Conservation (phyloP, 2,888 invertebrate species). For the Drosophila seclusa region DNA sequence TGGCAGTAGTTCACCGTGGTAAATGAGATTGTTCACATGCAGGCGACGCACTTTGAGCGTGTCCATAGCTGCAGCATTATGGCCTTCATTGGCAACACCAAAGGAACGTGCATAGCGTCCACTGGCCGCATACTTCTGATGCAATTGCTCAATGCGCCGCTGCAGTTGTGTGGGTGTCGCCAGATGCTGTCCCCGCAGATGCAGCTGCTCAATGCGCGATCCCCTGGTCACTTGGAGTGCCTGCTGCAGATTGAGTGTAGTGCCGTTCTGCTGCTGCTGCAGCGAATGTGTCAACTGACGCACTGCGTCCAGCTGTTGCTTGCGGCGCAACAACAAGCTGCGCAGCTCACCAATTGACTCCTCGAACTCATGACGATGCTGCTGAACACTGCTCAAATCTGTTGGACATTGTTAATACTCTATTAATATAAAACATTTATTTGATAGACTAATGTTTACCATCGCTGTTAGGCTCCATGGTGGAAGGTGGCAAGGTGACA, state of each 20-base stretch:
- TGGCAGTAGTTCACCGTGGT: constrained; percentile 68
- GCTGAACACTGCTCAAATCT: constrained; percentile 70
- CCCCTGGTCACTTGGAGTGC: constrained; percentile 40
- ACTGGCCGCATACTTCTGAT: constrained; percentile 27
- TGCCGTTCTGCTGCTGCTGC: neutral
- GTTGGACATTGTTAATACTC: neutral
- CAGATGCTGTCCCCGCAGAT: constrained; percentile 57
- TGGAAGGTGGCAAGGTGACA: neutral
- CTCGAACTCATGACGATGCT: constrained; percentile 79
- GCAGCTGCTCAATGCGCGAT: constrained; percentile 58
- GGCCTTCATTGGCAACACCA: constrained; percentile 40
- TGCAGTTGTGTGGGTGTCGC: constrained; percentile 75
- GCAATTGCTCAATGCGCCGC: constrained; percentile 58
- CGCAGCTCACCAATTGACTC: constrained; percentile 66
- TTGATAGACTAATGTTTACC: constrained; percentile 12
- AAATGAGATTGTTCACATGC: constrained; percentile 77
- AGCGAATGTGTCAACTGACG: constrained; percentile 44
- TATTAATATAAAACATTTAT: neutral
- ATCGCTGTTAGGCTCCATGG: constrained; percentile 55
- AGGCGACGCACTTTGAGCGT: constrained; percentile 62
- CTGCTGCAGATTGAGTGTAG: constrained; percentile 23
- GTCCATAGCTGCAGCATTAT: constrained; percentile 2
- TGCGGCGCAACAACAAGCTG: constrained; percentile 71
- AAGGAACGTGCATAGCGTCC: constrained; percentile 57
- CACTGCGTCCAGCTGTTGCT: constrained; percentile 64